Percentiles rank a stretch among this genome's conserved stretches.
Conservation (phyloP, 2,888 invertebrate genomes). For the Hemaris fuciformis region DNA sequence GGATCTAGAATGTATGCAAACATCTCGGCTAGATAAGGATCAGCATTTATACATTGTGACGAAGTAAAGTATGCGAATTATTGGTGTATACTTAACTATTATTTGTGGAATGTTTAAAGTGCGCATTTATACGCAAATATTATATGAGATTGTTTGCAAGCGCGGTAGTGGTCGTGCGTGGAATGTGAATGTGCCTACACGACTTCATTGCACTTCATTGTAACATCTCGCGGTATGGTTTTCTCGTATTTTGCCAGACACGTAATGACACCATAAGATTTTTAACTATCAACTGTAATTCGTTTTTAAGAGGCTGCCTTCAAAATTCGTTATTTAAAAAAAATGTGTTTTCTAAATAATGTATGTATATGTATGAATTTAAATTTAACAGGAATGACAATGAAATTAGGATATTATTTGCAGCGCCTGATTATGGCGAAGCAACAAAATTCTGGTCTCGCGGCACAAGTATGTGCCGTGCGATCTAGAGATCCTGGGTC, state of each 20-base stretch:
- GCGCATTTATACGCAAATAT: slow-evolving; percentile 57
- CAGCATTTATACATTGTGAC: slow-evolving; percentile 33
- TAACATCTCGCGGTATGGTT: slow-evolving; percentile 22
- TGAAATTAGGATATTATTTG: not conserved
- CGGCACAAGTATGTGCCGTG: too few species aligned
- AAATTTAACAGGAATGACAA: not conserved
- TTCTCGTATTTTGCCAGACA: slow-evolving; percentile 17
- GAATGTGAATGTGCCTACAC: slow-evolving; percentile 50
- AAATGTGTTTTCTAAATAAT: not conserved
- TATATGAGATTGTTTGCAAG: slow-evolving; percentile 58
- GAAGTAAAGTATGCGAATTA: slow-evolving; percentile 46
- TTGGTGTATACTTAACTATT: slow-evolving; percentile 47
- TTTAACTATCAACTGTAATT: too few species aligned
- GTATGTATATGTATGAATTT: not conserved
- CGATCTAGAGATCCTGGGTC: too few species aligned
- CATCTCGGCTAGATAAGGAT: slow-evolving; percentile 29
- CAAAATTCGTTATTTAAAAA: not conserved
- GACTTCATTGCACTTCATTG: slow-evolving; percentile 34
- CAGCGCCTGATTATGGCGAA: not conserved
- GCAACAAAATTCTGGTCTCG: too few species aligned
- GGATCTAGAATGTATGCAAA: slow-evolving; percentile 4
- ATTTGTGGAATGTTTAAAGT: slow-evolving; percentile 62
- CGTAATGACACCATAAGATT: slow-evolving; percentile 8
- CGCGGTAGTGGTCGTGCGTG: slow-evolving; percentile 40
- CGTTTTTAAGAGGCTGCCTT: not conserved